Percentiles rank a stretch among this genome's conserved stretches.
phyloP scores from a whole-genome alignment of 2,797 vertebrate species.

The Enteromius treurensis region DNA sequence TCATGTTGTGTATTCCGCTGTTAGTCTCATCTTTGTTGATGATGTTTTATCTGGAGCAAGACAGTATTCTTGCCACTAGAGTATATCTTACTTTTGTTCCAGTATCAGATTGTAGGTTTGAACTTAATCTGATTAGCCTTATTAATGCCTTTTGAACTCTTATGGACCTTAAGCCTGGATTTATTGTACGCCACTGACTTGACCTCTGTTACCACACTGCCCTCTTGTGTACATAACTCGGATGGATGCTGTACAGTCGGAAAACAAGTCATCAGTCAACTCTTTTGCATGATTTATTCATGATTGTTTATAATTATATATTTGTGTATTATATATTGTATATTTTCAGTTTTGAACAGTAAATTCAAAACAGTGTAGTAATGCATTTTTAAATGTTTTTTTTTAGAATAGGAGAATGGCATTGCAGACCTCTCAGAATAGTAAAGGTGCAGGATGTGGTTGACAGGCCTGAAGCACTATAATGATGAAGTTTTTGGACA shows the following conservation, averaged over 20 bases:
- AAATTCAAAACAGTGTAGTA: not conserved
- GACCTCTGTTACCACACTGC: slow-evolving; percentile 27
- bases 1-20: not conserved
- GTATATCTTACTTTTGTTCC: not conserved
- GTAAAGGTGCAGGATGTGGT: not conserved
- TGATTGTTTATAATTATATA: not conserved
- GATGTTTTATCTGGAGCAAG: not conserved
- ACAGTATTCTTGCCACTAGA: not conserved
- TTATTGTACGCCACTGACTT: not conserved
- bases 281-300: too few species aligned
- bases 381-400: not conserved
- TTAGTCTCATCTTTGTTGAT: not conserved
- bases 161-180: not conserved
- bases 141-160: slow-evolving; percentile 15
- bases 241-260: not conserved
- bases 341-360: not conserved
- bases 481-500: not conserved
- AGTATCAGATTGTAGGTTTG: slow-evolving; percentile 9
- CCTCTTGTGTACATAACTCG: slow-evolving; percentile 26
- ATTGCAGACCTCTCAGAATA: not conserved
- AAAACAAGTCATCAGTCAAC: not conserved
- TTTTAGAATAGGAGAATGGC: not conserved
- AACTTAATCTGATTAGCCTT: slow-evolving; percentile 9
- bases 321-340: not conserved
- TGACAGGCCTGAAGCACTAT: not conserved